These are phyloP conservation scores for Dipodomys stephensi DNA, from an alignment of 2,113 vertebrate genomes.

Conservation along the genomic window DNA sequence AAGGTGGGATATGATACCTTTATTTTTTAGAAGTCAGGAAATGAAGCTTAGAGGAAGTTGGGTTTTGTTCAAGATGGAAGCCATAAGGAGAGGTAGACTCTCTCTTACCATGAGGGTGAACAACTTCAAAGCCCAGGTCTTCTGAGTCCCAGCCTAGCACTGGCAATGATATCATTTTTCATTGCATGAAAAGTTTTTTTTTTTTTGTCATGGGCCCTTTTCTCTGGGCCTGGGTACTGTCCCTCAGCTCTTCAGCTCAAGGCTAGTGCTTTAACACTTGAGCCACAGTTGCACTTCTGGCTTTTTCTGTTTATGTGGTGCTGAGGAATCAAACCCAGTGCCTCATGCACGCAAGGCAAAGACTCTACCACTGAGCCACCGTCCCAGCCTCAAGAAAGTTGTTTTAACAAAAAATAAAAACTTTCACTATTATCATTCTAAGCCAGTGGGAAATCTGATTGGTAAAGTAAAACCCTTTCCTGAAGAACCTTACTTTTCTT, in stretches of 20 bases:
- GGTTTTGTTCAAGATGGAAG: neutral
- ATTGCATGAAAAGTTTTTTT: neutral
- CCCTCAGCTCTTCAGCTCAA: too few relatives aligned
- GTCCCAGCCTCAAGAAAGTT: neutral
- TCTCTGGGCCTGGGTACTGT: too few relatives aligned
- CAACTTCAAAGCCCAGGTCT: neutral
- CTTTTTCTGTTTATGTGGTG: too few relatives aligned
- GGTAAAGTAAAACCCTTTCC: conserved; percentile 4
- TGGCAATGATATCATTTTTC: neutral
- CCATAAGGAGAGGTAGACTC: neutral
- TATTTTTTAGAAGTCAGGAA: neutral
- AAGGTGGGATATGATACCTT: neutral
- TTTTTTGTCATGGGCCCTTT: too few relatives aligned
- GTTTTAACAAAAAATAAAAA: neutral
- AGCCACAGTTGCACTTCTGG: too few relatives aligned
- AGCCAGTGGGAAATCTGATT: neutral
- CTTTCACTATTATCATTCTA: neutral
- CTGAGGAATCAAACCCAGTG: too few relatives aligned
- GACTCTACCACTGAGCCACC: too few relatives aligned
- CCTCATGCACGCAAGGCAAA: too few relatives aligned
- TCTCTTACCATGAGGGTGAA: neutral
- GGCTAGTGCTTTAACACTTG: too few relatives aligned
- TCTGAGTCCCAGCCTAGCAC: neutral
- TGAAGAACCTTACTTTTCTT: neutral
- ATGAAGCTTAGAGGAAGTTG: neutral